A percentile compares a stretch with the other conserved stretches of the same genome.
Evolutionary conservation across 2,113 vertebrate species (phyloP).

Genomic region (Syngnathoides biaculeatus): DNA sequence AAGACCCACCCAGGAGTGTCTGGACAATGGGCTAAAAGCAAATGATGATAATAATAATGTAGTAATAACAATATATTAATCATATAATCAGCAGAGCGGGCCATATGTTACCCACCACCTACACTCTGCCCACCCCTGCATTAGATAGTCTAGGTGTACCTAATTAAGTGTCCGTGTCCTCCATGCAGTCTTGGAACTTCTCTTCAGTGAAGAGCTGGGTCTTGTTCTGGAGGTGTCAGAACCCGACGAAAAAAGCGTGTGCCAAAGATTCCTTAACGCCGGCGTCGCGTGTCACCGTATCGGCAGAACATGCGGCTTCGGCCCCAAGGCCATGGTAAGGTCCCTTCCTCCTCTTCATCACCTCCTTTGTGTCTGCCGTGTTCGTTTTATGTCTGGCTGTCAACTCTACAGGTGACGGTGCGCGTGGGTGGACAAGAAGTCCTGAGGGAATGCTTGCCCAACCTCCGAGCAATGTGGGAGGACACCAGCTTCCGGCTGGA

Average conservation of each 20-base stretch:
- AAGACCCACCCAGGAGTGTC: no score
- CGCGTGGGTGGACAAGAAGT: constrained; percentile 71
- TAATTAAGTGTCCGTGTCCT: not conserved
- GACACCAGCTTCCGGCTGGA: constrained; percentile 88
- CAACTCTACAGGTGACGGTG: constrained; percentile 71
- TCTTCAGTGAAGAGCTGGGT: constrained; percentile 87
- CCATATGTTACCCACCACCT: no score
- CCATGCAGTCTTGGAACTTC: constrained; percentile 73
- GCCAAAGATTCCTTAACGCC: constrained; percentile 65
- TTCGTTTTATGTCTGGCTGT: not conserved
- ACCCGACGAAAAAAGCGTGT: constrained; percentile 49
- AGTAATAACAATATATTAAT: no score
- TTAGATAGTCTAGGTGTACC: not conserved
- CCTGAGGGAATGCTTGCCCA: constrained; percentile 69
- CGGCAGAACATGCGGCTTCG: constrained; percentile 73
- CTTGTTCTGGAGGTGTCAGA: constrained; percentile 81
- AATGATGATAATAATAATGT: no score
- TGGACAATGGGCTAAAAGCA: no score
- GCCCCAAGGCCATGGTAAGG: constrained; percentile 79
- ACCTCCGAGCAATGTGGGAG: constrained; percentile 83
- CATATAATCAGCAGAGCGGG: no score
- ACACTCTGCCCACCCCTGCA: no score
- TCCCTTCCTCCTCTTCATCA: not conserved
- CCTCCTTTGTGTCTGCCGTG: not conserved
- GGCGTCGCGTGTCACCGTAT: constrained; percentile 76